Evolutionary conservation across 2,888 invertebrate genomes (phyloP), one percentile per base, ranked within the genome.

Genomic region (Drosophila formosana): DNA sequence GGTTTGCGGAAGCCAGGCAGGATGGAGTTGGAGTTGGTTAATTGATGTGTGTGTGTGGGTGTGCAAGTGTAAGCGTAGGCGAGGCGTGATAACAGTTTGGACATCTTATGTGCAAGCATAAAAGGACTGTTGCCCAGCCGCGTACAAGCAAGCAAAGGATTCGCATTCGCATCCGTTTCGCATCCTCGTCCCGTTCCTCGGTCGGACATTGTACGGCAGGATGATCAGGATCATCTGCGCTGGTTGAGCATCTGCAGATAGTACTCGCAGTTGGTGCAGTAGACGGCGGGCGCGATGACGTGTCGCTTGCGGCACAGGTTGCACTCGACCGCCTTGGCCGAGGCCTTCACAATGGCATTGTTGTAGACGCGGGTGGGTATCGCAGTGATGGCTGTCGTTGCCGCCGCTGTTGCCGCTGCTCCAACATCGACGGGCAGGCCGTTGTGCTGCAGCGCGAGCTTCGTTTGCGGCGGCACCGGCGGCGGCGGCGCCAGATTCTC

Each of bases 211-310:
- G 18, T 18, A 18, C 18, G 2, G 18, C 1, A 18, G 18, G n/a
- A n/a, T 18, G 18, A 18, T 51, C n/a, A 32, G 39, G 25, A 82
- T 86, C 91, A 92, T 88, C 92, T 91, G 63, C 92, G 88, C 72
- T 88, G 92, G 65, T 92, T 92, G 28, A 92, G 76, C 91, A 92
- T 92, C 72, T 97, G 96, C 96, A 98, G 96, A 90, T 98, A 98
- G 93, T 96, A 97, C 91, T 97, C 97, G 93, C 98, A 98, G 92
- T 98, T 97, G 53, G 95, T 94, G 92, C 98, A 98, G 91, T 98
- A 98, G 81, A 95, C 94, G 37, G 96, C 95, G 11, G 97, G 96
- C 13, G 96, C 94, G 52, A 94, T 94, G 18, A 97, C 95, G 72
- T 95, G 94, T 89, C 97, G 96, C 91, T 98, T 98, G 65, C 97